phyloP scores from a whole-genome alignment of 2,888 invertebrate species.

The Leucophenga montana region DNA sequence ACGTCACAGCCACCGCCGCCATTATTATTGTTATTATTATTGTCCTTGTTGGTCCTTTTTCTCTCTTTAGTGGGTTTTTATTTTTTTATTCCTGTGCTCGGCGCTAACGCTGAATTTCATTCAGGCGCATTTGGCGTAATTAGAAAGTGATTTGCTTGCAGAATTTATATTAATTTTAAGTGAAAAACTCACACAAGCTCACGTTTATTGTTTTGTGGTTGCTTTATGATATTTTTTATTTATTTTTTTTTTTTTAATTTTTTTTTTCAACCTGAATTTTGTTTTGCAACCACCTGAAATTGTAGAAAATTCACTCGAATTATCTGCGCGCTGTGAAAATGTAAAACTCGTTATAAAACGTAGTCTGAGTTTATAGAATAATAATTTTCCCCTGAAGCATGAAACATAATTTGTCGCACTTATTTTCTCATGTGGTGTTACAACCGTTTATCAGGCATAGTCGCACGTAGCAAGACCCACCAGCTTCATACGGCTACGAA shows the following conservation, averaged over 20 bases:
- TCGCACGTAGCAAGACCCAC: too few relatives aligned
- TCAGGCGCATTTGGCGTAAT: conserved; percentile 26
- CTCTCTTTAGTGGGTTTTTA: neutral
- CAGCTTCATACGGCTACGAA: too few relatives aligned
- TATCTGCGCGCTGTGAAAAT: too few relatives aligned
- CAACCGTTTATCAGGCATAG: too few relatives aligned
- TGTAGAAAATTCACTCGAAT: too few relatives aligned
- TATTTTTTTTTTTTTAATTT: neutral
- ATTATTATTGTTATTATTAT: neutral
- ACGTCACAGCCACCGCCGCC: neutral
- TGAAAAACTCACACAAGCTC: conserved; percentile 1
- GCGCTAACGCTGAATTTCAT: neutral
- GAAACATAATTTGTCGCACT: too few relatives aligned
- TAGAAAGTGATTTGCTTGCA: conserved; percentile 31
- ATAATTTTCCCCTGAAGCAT: too few relatives aligned
- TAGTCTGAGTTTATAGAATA: too few relatives aligned
- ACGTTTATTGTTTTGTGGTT: conserved; percentile 11
- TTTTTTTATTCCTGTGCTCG: conserved; percentile 9
- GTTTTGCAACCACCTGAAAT: too few relatives aligned
- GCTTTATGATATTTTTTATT: neutral
- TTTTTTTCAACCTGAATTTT: neutral
- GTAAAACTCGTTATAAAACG: too few relatives aligned
- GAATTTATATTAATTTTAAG: conserved; percentile 29
- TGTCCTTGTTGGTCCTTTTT: conserved; percentile 11
- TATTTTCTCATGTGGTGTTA: too few relatives aligned